Conservation (phyloP, 2,888 invertebrate genomes). For the Desoria tigrina region DNA sequence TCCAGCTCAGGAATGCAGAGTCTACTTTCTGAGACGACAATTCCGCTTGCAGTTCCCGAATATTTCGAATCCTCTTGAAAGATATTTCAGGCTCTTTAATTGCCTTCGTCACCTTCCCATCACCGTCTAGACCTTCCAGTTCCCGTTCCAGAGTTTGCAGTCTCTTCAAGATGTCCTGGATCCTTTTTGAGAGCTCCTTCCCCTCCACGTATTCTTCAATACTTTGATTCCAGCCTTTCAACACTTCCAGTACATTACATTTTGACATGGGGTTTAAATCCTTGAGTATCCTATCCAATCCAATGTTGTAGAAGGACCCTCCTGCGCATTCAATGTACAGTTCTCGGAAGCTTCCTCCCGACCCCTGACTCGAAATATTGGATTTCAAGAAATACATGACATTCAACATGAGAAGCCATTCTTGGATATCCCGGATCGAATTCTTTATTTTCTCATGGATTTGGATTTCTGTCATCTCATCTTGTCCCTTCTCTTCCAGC, state of each 20-base stretch:
- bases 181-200: no score
- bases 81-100: not conserved
- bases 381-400: not conserved
- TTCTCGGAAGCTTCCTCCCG: not conserved
- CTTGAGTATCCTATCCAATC: slow-evolving; percentile 19
- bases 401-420: not conserved
- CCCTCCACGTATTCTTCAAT: no score
- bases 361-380: not conserved
- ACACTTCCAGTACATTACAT: not conserved
- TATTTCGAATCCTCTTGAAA: slow-evolving; percentile 2
- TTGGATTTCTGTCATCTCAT: no score
- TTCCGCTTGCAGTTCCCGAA: no score
- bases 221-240: slow-evolving; percentile 24
- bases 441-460: not conserved
- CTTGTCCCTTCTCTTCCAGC: no score
- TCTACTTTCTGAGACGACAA: not conserved
- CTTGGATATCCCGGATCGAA: not conserved
- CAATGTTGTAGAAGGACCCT: slow-evolving; percentile 7
- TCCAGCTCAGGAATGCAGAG: not conserved
- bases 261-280: slow-evolving; percentile 15
- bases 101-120: slow-evolving; percentile 1
- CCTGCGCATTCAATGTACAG: not conserved
- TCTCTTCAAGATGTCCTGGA: no score
- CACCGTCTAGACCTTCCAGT: not conserved
- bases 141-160: no score